Evolutionary conservation across 2,797 vertebrate species (phyloP), one percentile per base, ranked within the genome.

Genomic region (Sebastes trivittatus): DNA sequence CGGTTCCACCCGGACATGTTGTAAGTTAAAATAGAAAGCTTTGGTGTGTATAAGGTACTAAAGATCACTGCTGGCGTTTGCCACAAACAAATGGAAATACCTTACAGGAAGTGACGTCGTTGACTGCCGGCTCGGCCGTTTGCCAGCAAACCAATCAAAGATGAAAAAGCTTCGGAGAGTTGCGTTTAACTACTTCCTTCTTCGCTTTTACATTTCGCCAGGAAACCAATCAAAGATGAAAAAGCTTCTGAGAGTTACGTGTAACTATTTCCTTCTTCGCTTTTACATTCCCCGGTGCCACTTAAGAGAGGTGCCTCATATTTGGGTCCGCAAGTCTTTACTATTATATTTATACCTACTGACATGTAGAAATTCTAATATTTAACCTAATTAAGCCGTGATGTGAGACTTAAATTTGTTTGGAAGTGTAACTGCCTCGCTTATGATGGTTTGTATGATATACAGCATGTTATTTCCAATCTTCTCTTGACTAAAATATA

Each of bases 61-160:
- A 84, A 84, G 58, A 70, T 64, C 85, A 84, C 87, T 80, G 79
- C 87, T 83, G 72, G 72, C 78, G 74, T 74, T 90, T 75, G 68
- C 84, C 75, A 88, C 85, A 93, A 92, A 94, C 94, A 92, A 93
- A 93, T 94, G 92, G 87, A 93, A 93, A 93, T 72, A 92, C 84
- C 71, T 89, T 49, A 25, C 22, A 86, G 94, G 94, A 95, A 94
- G 85, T 95, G 94, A 95, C 94, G 93, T 89, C 1, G 5, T 1
- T 23, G 22, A 23, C 82, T 87, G 55, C 90, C 92, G 90, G 91
- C 82, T 83, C 66, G 69, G 65, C 66, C 22, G 59, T 64, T 74
- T 27, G 66, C 68, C 63, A 80, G 75, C 63, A n/a, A 32, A 67
- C 18, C 22, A 42, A 83, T 55, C 80, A 76, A 87, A 86, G 81